Conservation (phyloP, 2,888 invertebrate species). For the Cheilosia impressa region DNA sequence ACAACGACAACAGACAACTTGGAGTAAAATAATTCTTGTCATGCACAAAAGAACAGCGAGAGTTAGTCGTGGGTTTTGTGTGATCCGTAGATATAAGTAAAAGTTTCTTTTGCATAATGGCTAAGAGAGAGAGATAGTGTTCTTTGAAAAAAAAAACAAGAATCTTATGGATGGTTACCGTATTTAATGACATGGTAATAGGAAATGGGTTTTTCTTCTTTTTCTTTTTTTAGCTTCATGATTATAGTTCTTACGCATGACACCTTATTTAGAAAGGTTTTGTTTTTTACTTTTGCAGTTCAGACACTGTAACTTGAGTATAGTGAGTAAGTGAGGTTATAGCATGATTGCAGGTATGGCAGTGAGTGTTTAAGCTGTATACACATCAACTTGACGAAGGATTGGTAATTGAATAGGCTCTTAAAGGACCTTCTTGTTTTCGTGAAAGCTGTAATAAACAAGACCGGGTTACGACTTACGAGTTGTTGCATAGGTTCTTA, state of each 20-base stretch:
- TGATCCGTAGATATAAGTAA: slow-evolving; percentile 28
- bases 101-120: slow-evolving; percentile 42
- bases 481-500: too few species aligned
- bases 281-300: too few species aligned
- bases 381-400: too few species aligned
- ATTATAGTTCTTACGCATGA: slow-evolving; percentile 12
- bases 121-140: slow-evolving; percentile 24
- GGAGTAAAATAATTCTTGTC: slow-evolving; percentile 51
- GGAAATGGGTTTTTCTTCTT: slow-evolving; percentile 42
- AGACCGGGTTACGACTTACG: too few species aligned
- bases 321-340: too few species aligned
- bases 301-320: too few species aligned
- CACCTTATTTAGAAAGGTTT: slow-evolving; percentile 10
- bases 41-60: slow-evolving; percentile 62
- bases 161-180: slow-evolving; percentile 53
- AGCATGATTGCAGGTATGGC: too few species aligned
- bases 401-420: too few species aligned
- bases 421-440: too few species aligned
- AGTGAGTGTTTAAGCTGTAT: too few species aligned
- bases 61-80: slow-evolving; percentile 21
- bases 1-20: slow-evolving; percentile 12
- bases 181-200: slow-evolving; percentile 53
- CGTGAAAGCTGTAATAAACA: too few species aligned
- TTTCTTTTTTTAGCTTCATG: background rate
- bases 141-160: slow-evolving; percentile 8